phyloP scores from a whole-genome alignment of 64 coral and sea anemone genomes.

The Trachythela sp. region DNA sequence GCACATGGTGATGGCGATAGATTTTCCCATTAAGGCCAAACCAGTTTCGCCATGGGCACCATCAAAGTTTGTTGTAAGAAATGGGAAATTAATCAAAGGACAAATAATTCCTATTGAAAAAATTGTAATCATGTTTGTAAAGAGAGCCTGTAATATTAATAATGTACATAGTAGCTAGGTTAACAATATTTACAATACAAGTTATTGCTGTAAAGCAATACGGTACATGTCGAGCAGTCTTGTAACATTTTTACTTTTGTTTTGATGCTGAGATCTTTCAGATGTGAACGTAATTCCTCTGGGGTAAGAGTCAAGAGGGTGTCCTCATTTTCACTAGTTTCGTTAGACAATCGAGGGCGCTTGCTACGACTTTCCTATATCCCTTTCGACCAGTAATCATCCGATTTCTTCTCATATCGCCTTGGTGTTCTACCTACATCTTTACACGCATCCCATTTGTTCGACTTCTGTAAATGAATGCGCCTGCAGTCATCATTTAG shows the following conservation, averaged over 20 bases:
- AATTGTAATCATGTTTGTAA: conserved; percentile 2
- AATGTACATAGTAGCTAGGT: background rate
- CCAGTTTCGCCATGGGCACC: conserved; percentile 5
- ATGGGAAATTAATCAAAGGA: background rate
- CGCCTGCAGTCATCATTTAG: background rate
- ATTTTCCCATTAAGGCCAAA: conserved; percentile 39
- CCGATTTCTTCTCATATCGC: background rate
- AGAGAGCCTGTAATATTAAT: conserved; percentile 14
- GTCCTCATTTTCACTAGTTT: background rate
- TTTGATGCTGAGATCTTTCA: background rate
- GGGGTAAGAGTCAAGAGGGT: background rate
- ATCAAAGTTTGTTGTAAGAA: background rate
- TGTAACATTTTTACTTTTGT: conserved; percentile 9
- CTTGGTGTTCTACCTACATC: background rate
- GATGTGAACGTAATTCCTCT: background rate
- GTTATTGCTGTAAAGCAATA: background rate
- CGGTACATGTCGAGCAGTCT: background rate
- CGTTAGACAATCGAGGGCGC: background rate
- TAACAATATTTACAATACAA: background rate
- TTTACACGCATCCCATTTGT: background rate
- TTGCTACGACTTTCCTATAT: background rate
- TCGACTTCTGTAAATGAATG: background rate
- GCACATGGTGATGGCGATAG: conserved; percentile 3
- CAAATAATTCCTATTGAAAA: conserved; percentile 25
- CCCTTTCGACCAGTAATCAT: background rate